Base-by-base conservation (phyloP, 2,113 vertebrate species). In the Daphoenositta chrysoptera region DNA sequence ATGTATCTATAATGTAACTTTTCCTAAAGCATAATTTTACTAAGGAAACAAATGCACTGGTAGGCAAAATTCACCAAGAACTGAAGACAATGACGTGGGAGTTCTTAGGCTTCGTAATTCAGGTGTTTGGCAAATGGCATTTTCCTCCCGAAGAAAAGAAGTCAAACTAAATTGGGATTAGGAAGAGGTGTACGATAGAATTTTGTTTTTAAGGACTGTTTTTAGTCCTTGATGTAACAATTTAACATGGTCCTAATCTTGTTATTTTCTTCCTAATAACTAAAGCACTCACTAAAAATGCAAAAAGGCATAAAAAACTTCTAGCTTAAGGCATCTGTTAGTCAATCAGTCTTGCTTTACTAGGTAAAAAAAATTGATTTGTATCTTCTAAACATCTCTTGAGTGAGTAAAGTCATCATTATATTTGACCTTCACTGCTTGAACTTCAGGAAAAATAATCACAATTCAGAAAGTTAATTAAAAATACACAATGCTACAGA, bases 361-460 rank as follows among this genome's bases (percentile, higher is more conserved):
- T 42, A 56, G 27, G 30, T 51, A 71, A 94, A 94, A 23, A 63
- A 39, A 3, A 16, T 39, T 60, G 48, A 51, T 82, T 91, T 72
- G 33, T 80, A 35, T 82, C 11, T 69, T 75, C 76, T 75, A 87
- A 94, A 79, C 8, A 92, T 19, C 33, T 91, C 47, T 82, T 69
- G 57, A 79, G 24, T 84, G 27, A 80, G 17, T 2, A 82, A 93
- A 95, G 60, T 70, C 53, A 68, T 92, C 35, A 57, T 50, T 61
- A 73, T 10, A 58, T 80, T 44, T 81, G 80, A 77, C 68, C 63
- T 61, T 91, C 69, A 61, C 23, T 72, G 45, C 48, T 88, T 44
- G 83, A 96, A 93, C 45, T 27, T 35, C 73, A 64, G 40, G 40
- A 31, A 92, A 84, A 97, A 95, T 82, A 82, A 86, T 75, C 69